These are phyloP conservation scores for Parauchenoglanis punctatus DNA, from an alignment of 2,797 vertebrate genomes.

Conservation along the genomic window DNA sequence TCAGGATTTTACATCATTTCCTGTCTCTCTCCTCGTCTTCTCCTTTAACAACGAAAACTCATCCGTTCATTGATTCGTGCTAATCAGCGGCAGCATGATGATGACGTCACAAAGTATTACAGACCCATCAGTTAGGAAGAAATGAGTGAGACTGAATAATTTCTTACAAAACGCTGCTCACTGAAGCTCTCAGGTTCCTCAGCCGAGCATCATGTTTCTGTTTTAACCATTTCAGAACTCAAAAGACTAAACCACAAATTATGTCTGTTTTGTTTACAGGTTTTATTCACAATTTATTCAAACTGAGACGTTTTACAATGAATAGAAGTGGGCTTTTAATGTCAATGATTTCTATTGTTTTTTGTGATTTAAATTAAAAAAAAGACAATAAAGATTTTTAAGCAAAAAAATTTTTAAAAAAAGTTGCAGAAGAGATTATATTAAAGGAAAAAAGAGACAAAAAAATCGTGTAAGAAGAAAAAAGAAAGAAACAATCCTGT, in stretches of 20 bases:
- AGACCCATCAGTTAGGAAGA: background rate
- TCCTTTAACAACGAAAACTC: background rate
- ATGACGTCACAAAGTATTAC: background rate
- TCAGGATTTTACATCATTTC: background rate
- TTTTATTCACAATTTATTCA: background rate
- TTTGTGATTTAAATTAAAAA: background rate
- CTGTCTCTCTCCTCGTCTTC: background rate
- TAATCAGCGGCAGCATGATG: background rate
- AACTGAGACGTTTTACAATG: background rate
- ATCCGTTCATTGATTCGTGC: background rate
- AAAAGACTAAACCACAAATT: background rate
- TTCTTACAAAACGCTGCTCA: background rate
- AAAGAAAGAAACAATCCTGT: constrained; percentile 70
- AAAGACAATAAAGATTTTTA: background rate
- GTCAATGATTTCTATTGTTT: background rate
- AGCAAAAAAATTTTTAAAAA: too few species aligned
- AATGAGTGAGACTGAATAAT: background rate
- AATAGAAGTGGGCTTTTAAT: background rate
- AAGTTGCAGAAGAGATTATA: background rate
- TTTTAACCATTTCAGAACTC: background rate
- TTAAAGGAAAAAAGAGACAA: background rate
- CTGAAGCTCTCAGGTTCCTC: background rate
- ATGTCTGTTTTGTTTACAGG: background rate
- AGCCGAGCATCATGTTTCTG: background rate
- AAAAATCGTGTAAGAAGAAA: background rate